Conservation (phyloP, 2,797 vertebrate genomes). For the Scomberomorus guttatus region DNA sequence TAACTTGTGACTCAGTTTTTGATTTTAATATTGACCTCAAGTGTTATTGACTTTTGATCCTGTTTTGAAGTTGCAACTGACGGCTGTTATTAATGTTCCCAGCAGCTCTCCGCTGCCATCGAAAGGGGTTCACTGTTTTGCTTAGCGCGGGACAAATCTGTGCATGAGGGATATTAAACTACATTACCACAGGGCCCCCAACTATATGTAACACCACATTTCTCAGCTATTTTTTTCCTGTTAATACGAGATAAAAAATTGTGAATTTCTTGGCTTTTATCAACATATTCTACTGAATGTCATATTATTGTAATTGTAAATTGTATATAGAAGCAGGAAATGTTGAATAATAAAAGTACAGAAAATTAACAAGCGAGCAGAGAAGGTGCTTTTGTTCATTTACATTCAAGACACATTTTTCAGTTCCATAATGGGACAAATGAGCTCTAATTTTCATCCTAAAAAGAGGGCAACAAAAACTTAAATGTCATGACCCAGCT, state of each 20-base stretch:
- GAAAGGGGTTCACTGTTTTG: constrained; percentile 46
- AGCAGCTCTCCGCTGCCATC: constrained; percentile 32
- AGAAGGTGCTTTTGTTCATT: constrained; percentile 43
- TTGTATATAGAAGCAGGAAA: no score
- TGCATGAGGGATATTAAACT: constrained; percentile 60
- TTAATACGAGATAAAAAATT: constrained; percentile 45
- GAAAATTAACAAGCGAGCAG: background rate
- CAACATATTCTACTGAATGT: constrained; percentile 24
- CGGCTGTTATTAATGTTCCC: constrained; percentile 60
- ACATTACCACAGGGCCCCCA: constrained; percentile 54
- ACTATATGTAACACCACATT: constrained; percentile 48
- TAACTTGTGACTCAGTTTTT: constrained; percentile 56
- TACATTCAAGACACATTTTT: constrained; percentile 44
- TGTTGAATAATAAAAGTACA: background rate
- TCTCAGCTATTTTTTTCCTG: constrained; percentile 19
- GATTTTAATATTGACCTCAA: constrained; percentile 67
- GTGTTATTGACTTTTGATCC: constrained; percentile 63
- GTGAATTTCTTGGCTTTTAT: constrained; percentile 44
- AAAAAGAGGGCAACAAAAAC: constrained; percentile 46
- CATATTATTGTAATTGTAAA: no score
- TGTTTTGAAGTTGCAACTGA: constrained; percentile 49
- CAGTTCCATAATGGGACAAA: constrained; percentile 39
- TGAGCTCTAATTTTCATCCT: constrained; percentile 53
- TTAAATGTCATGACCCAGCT: constrained; percentile 51
- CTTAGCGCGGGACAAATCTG: constrained; percentile 50